A percentile compares a stretch with the other conserved stretches of the same genome.
These are phyloP conservation scores for Oscheius sp. DNA, from an alignment of 2,888 invertebrate genomes.

Conservation along the genomic window DNA sequence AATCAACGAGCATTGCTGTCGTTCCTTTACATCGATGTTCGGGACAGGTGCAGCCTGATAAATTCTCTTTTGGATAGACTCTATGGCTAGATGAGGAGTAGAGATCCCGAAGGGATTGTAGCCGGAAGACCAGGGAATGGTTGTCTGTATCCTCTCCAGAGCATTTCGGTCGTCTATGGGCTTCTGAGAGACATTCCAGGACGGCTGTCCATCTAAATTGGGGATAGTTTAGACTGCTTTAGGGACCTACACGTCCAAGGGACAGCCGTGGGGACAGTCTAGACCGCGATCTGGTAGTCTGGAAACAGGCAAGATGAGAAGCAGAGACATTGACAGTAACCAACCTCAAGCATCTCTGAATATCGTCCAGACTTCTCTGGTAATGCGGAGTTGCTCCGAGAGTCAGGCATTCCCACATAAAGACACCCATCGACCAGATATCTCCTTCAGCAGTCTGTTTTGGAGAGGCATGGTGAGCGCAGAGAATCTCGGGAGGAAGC, in stretches of 20 bases:
- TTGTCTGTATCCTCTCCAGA: conserved; percentile 43
- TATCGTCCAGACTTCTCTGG: conserved; percentile 66
- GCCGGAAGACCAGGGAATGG: conserved; percentile 22
- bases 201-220: conserved; percentile 61
- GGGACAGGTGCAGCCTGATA: conserved; percentile 68
- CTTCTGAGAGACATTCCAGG: conserved; percentile 67
- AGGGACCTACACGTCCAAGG: conserved; percentile 64
- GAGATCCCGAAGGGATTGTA: conserved; percentile 37
- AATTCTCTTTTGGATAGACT: conserved; percentile 53
- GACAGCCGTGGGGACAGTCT: conserved; percentile 63
- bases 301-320: conserved; percentile 45
- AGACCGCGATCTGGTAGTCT: conserved; percentile 65
- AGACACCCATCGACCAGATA: conserved; percentile 70
- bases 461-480: conserved; percentile 59
- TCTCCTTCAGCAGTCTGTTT: conserved; percentile 69
- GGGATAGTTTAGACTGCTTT: not conserved
- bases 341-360: conserved; percentile 47
- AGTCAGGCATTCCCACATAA: conserved; percentile 70
- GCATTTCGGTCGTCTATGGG: conserved; percentile 67
- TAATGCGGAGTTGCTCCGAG: conserved; percentile 70
- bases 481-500: conserved; percentile 69
- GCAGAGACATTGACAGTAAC: too few species aligned
- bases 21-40: conserved; percentile 63
- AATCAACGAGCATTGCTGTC: conserved; percentile 10
- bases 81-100: conserved; percentile 32